Evolutionary conservation across 2,888 invertebrate species (phyloP), one percentile per base, ranked within the genome.

Genomic region (Oeneis ivallda): DNA sequence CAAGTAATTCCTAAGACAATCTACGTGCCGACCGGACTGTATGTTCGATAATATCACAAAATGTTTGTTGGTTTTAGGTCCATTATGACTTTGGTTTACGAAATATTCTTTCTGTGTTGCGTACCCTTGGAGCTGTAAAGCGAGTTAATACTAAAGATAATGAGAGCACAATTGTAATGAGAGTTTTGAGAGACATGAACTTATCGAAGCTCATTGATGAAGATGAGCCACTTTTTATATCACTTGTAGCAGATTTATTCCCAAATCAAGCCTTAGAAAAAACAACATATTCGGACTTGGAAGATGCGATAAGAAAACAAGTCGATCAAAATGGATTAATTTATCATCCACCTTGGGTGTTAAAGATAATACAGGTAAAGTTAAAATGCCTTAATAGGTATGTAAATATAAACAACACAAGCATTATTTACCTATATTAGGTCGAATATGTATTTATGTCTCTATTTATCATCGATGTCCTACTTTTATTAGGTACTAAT

Each of bases 161-260:
- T 50, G 99, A 99, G 88, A 96, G 97, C 78, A 98, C 98, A 13
- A 98, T 98, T 73, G 98, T 99, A 13, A 99, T 99, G 98, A 92
- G 98, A 77, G 98, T 98, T 11, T 90, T 99, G n/a, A 93, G 98
- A 73, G 98, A 99, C 82, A 99, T 99, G 99, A 99, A 99, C 92
- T 92, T 99, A 17, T 98, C 98, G 4, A 99, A 99, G 87, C 91
- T 99, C 60, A 98, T 98, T 74, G 98, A 99, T 80, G 98, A 99
- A 85, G 99, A 99, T 82, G 99, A 99, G 80, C 98, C 99, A 0
- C 93, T 99, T n/a, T 99, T 99, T 82, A 97, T 98, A 87, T 98
- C 98, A 0, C 90, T 99, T 50, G 98, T 99, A 32, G 96, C 98
- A 41, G 99, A 99, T 91, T 90, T 99, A 75, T 99, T 99, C 87